These are phyloP conservation scores for Hypomecis atomaria DNA, from an alignment of 2,888 invertebrate genomes.

Conservation along the genomic window DNA sequence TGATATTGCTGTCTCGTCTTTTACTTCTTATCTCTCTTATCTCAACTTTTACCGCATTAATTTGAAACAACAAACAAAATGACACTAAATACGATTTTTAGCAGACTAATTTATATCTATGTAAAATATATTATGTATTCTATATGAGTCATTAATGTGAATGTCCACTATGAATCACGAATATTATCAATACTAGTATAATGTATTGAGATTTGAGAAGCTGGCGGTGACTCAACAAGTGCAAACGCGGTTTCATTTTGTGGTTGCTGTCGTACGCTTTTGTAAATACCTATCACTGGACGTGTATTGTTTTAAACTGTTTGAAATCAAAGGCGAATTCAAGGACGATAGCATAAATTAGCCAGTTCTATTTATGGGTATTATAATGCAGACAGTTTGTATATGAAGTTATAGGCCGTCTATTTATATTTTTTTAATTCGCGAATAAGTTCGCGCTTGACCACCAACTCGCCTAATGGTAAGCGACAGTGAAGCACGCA, in stretches of 20 bases:
- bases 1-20: too few relatives aligned
- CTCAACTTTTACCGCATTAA: background rate
- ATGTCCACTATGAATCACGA: slow-evolving; percentile 47
- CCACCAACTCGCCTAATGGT: too few relatives aligned
- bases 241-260: slow-evolving; percentile 26
- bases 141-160: slow-evolving; percentile 33
- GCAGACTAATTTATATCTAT: background rate
- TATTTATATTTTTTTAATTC: too few relatives aligned
- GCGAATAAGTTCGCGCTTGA: too few relatives aligned
- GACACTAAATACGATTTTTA: too few relatives aligned
- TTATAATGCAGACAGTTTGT: background rate
- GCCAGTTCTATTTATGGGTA: background rate
- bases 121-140: background rate
- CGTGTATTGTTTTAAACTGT: background rate
- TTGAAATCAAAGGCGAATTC: slow-evolving; percentile 2
- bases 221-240: slow-evolving; percentile 46
- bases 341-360: background rate
- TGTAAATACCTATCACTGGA: background rate
- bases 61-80: background rate
- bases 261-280: slow-evolving; percentile 16
- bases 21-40: too few relatives aligned
- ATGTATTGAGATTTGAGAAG: slow-evolving; percentile 46
- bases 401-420: background rate
- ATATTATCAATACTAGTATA: slow-evolving; percentile 46
- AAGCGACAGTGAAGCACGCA: too few relatives aligned